Evolutionary conservation across 2,113 vertebrate species (phyloP).

Genomic region (Colius striatus): DNA sequence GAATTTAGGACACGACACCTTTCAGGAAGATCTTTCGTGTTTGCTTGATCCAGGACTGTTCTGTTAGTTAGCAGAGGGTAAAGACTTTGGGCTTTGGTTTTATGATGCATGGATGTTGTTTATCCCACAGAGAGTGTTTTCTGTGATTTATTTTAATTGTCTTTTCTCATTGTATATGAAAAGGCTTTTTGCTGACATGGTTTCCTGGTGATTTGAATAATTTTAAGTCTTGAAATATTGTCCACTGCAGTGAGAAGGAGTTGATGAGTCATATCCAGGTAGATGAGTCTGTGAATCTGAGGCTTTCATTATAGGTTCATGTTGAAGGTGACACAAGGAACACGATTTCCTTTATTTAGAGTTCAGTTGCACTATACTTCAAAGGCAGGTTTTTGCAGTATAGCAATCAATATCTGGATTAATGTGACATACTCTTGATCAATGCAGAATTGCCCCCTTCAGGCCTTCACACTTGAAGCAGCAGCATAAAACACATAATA

Average conservation of each 20-base stretch:
- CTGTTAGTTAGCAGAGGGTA: neutral
- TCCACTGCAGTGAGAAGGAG: neutral
- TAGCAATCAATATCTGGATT: constrained; percentile 64
- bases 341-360: constrained; percentile 54
- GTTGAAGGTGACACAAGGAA: neutral
- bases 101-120: neutral
- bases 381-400: constrained; percentile 38
- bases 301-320: neutral
- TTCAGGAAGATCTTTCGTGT: neutral
- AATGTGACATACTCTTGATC: constrained; percentile 60
- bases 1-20: neutral
- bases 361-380: constrained; percentile 18
- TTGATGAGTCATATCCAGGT: neutral
- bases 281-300: neutral
- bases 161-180: neutral
- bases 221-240: constrained; percentile 14
- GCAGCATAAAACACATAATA: neutral
- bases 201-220: neutral
- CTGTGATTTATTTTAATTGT: neutral
- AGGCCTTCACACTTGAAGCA: constrained; percentile 69
- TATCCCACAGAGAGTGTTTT: neutral
- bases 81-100: neutral
- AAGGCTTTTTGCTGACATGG: neutral
- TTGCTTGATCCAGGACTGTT: neutral
- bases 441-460: constrained; percentile 66